phyloP scores from a whole-genome alignment of 2,113 vertebrate genomes.

The Gadus macrocephalus region DNA sequence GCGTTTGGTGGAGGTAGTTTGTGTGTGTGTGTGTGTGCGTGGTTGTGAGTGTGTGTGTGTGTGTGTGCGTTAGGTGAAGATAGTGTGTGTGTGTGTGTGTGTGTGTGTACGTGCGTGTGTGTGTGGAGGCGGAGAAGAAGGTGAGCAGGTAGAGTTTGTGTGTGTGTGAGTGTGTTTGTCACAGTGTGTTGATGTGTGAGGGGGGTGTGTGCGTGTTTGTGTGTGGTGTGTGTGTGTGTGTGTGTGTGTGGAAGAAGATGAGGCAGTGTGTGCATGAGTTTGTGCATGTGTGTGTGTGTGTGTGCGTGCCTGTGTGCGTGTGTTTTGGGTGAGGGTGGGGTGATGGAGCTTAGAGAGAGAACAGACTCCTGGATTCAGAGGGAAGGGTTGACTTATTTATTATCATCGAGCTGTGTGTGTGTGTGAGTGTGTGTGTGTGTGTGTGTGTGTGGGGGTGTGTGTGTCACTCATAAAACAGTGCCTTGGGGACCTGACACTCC shows the following conservation, averaged over 20 bases:
- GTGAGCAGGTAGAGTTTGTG: too few species aligned
- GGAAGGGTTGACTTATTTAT: conserved; percentile 66
- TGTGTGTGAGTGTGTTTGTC: too few species aligned
- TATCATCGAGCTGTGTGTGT: conserved; percentile 67
- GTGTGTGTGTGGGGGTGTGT: conserved; percentile 15
- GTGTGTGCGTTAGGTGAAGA: too few species aligned
- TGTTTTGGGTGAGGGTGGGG: conserved; percentile 11
- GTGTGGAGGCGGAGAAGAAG: conserved; percentile 30
- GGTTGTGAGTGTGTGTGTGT: too few species aligned
- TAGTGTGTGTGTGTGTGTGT: too few species aligned
- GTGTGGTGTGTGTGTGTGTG: too few species aligned
- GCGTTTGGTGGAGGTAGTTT: too few species aligned
- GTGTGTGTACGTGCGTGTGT: not conserved
- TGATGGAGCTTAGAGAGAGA: conserved; percentile 41
- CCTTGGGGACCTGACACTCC: conserved; percentile 58
- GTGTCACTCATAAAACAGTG: conserved; percentile 19
- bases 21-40: too few species aligned
- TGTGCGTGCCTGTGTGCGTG: conserved; percentile 37
- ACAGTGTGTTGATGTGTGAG: too few species aligned
- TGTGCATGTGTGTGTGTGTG: not conserved
- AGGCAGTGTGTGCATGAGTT: too few species aligned
- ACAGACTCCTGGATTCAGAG: conserved; percentile 41
- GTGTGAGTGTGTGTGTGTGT: conserved; percentile 40
- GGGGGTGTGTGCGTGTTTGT: too few species aligned
- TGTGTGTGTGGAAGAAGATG: too few species aligned